These are phyloP conservation scores for Arenaria interpres DNA, from an alignment of 2,113 vertebrate genomes.

Conservation along the genomic window DNA sequence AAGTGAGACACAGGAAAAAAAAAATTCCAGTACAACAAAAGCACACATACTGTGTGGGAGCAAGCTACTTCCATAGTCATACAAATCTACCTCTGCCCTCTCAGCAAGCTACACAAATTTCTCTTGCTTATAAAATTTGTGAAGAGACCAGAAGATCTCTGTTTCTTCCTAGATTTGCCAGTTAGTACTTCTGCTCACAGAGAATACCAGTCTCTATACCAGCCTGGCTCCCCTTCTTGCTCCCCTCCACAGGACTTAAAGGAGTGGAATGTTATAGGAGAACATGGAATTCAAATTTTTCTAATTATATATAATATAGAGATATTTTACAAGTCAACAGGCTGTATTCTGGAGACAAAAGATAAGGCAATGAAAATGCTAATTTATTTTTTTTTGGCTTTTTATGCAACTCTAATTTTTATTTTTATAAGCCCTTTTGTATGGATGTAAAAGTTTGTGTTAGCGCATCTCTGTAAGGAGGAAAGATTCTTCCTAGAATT, in stretches of 20 bases:
- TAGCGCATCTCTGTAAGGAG: not conserved
- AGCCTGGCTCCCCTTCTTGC: not conserved
- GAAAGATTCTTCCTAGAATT: not conserved
- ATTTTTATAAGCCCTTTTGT: not conserved
- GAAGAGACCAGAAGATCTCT: not conserved
- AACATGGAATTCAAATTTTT: not conserved
- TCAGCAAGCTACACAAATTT: not conserved
- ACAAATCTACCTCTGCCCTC: not conserved
- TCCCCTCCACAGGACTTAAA: not conserved
- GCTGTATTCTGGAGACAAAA: not conserved
- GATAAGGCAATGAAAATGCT: not conserved
- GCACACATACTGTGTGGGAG: not conserved
- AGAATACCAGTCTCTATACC: not conserved
- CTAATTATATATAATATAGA: not conserved
- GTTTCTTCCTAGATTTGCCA: not conserved
- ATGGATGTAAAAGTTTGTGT: not conserved
- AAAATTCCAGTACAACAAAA: not conserved
- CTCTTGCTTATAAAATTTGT: not conserved
- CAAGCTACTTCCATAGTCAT: not conserved
- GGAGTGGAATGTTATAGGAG: not conserved
- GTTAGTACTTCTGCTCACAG: not conserved
- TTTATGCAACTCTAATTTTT: not conserved
- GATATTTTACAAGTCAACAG: not conserved
- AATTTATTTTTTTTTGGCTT: not conserved
- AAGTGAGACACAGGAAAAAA: not conserved